Evolutionary conservation across 1,140 invertebrate genomes (phyloP), one percentile per base, ranked within the genome.

Genomic region (Mercenaria mercenaria): DNA sequence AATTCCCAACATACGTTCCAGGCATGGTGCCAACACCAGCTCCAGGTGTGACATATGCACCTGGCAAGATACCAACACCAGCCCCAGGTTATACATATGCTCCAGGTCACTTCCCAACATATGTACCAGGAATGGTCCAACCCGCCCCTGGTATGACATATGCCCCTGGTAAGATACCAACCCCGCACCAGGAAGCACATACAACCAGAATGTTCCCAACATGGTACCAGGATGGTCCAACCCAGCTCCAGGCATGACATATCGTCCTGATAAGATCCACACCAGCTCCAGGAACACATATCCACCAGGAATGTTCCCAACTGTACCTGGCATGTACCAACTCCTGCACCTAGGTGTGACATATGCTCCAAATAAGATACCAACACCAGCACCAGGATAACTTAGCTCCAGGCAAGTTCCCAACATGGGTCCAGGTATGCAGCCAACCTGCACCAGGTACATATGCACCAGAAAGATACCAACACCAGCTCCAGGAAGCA

Each of bases 171-270:
- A 77, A 85, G 64, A 76, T 91, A 39, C 92, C 92, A 86, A 94
- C 93, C 37, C 91, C 92, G 91, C 81, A 29, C 91, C 91, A 64
- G 93, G 93, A 47, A 61, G 79, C 15, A 92, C 92, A 92, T 88
- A 82, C 90, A 59, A 91, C 92, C 34, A 88, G 90, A 18, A 47
- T 86, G 29, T 91, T 85, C 72, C 88, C 88, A 34, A 91, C 90
- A 74, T 89, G 72, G 34, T 81, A 32, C 93, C 92, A 50, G 83
- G 86, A 89, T 90, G 85, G 69, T 93, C 91, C 91, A 47, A 91
- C 91, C 86, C 84, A 11, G 72, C 87, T 32, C 90, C 90, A 59
- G 92, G 92, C 18, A 77, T 88, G 32, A 91, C 76, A 39, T 88
- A 82, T 82, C 77, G 47, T 41, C 84, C 91, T 41, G 34, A 41